Base-by-base conservation (phyloP, 2,888 invertebrate species). In the Isotomurus palustris region DNA sequence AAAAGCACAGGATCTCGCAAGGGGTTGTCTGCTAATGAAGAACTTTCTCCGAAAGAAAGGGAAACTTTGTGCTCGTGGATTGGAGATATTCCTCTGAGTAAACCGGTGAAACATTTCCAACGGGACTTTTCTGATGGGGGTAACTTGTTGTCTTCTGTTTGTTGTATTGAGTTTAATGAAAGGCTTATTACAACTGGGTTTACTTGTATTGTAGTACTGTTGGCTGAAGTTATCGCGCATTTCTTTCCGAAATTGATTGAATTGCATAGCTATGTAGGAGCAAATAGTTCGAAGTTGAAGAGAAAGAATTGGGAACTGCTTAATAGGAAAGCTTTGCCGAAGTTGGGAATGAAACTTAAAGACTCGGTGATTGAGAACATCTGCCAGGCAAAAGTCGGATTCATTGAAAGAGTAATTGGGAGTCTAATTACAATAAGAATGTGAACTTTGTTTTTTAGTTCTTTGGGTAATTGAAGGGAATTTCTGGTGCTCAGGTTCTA, bases 121-220 rank as follows among this genome's bases (percentile, higher is more conserved):
- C 53, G 68, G 40, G 71, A 71, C 35, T 68, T 69, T 47, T 56
- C 68, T 14, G 68, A 68, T 53, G 67, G 66, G 27, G 65, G 65
- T 60, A 38, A 17, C 41, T 12, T 14, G 27, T 2, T 32, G 29
- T 12, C 29, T 14, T 17, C 2, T n/a, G 14, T 28, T 38, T 40
- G 32, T 28, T 17, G 22, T 32, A 8, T 32, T 14, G 14, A 32
- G 8, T 32, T 32, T 32, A 14, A 10, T 10, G 32, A 32, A 10
- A 14, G 8, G 8, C 14, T 14, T 2, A 44, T 45, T 28, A 32
- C 14, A 50, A 50, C 6, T 40, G 10, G 40, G 6, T 10, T 40
- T 8, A 43, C 24, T 45, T 3, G 24, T 32, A 35, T 25, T 40
- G 3, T 38, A 59, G 60, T 65, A 4, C 32, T 63, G 21, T 49